These are phyloP conservation scores for Pyralis farinalis DNA, from an alignment of 2,888 invertebrate genomes.

Conservation along the genomic window DNA sequence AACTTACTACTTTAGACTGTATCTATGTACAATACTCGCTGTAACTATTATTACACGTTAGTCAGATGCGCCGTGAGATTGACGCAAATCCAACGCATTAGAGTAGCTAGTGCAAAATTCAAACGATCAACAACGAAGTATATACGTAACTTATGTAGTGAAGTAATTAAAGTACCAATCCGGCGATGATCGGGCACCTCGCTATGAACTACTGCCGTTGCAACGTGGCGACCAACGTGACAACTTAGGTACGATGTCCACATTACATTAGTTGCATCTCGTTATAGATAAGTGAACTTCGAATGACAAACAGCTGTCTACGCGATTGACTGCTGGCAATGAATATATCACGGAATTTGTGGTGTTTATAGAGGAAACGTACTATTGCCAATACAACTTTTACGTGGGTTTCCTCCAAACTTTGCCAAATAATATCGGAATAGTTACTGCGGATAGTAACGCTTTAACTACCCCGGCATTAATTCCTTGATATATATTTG, in stretches of 20 bases:
- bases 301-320: slow-evolving; percentile 23
- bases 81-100: slow-evolving; percentile 50
- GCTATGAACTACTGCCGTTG: slow-evolving; percentile 15
- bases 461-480: too few species aligned
- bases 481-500: too few species aligned
- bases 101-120: slow-evolving; percentile 41
- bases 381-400: slow-evolving; percentile 2
- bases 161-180: slow-evolving; percentile 28
- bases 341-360: background rate
- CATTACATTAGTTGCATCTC: slow-evolving; percentile 12
- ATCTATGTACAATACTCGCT: slow-evolving; percentile 13
- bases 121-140: slow-evolving; percentile 26
- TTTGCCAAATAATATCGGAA: slow-evolving; percentile 7
- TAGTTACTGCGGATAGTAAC: background rate
- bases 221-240: slow-evolving; percentile 19
- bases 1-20: background rate
- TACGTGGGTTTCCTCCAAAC: slow-evolving; percentile 2
- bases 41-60: slow-evolving; percentile 45
- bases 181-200: slow-evolving; percentile 38
- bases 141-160: slow-evolving; percentile 6
- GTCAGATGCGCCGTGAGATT: slow-evolving; percentile 48
- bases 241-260: slow-evolving; percentile 1
- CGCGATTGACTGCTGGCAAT: slow-evolving; percentile 4
- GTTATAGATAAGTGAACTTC: slow-evolving; percentile 24
- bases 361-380: background rate